Evolutionary conservation across 2,888 invertebrate species (phyloP), one percentile per base, ranked within the genome.

Genomic region (Acleris literana): DNA sequence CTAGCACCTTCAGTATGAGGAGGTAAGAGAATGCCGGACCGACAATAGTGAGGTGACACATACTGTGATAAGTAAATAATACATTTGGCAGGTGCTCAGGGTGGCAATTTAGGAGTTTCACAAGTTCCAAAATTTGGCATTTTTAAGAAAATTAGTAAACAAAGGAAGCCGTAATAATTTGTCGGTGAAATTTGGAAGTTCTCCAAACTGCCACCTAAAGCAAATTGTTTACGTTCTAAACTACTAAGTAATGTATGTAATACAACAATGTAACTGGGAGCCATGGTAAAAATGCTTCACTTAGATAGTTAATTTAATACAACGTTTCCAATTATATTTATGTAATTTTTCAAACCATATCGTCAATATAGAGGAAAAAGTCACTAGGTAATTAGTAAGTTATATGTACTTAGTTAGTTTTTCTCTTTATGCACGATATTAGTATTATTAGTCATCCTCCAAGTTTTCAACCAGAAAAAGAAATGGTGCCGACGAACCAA

Each of bases 401-500:
- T 29, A 29, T 7, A 29, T 29, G 2, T 29, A 29, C 7, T 29
- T 29, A 29, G 29, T 29, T 7, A 29, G 29, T 29, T 29, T 29
- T 29, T 29, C 29, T 29, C 29, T 29, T 29, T 7, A 29, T 29
- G 7, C 7, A 7, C 29, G 7, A 29, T 29, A 29, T 29, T 29
- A 29, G 29, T 29, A 33, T 33, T 33, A 33, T 33, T 11, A 33
- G 33, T 44, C 5, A 5, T n/a, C 16, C 16, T 44, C 44, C 6
- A 44, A n/a, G 13, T 6, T 16, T n/a, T n/a, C 5, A 29, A n/a
- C 18, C 20, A 66, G 25, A 39, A 52, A 66, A 53, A 33, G 17
- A 66, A 52, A 51, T 56, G 29, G 25, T 33, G 33, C 29, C 71
- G 74, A 74, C 69, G 74, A 74, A 75, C 69, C 72, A 73, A 71